phyloP scores from a whole-genome alignment of 2,797 vertebrate genomes.

The Emys orbicularis region DNA sequence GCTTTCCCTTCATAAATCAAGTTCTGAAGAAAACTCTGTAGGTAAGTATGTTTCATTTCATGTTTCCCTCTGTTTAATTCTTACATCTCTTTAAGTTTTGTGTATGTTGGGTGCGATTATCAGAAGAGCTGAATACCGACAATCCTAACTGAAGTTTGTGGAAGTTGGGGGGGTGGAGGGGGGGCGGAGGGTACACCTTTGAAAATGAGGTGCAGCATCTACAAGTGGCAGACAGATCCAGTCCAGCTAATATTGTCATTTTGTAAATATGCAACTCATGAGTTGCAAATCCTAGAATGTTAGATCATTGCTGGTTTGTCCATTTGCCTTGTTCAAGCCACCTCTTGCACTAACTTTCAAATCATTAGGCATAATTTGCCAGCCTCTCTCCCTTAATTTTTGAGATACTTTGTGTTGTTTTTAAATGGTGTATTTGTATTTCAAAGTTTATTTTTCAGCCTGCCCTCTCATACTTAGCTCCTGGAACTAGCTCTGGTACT shows the following conservation, averaged over 20 bases:
- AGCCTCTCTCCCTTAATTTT: slow-evolving; percentile 13
- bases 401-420: background rate
- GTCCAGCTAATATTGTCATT: background rate
- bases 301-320: background rate
- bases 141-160: slow-evolving; percentile 22
- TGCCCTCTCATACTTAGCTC: background rate
- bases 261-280: slow-evolving; percentile 30
- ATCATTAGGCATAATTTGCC: background rate
- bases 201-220: background rate
- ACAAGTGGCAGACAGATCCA: background rate
- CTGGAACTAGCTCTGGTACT: background rate
- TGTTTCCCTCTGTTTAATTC: slow-evolving; percentile 36
- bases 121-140: slow-evolving; percentile 30
- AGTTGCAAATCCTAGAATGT: slow-evolving; percentile 8
- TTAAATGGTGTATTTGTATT: background rate
- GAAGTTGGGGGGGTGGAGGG: background rate
- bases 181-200: background rate
- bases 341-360: background rate
- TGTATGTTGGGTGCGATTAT: background rate
- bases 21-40: slow-evolving; percentile 94
- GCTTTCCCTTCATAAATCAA: slow-evolving; percentile 94
- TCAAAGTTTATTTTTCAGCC: background rate
- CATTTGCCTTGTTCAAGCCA: background rate
- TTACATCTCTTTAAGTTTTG: slow-evolving; percentile 40
- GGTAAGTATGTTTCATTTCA: slow-evolving; percentile 84